These are phyloP conservation scores for Monoplex corrugatus DNA, from an alignment of 2,888 invertebrate species.

Conservation along the genomic window DNA sequence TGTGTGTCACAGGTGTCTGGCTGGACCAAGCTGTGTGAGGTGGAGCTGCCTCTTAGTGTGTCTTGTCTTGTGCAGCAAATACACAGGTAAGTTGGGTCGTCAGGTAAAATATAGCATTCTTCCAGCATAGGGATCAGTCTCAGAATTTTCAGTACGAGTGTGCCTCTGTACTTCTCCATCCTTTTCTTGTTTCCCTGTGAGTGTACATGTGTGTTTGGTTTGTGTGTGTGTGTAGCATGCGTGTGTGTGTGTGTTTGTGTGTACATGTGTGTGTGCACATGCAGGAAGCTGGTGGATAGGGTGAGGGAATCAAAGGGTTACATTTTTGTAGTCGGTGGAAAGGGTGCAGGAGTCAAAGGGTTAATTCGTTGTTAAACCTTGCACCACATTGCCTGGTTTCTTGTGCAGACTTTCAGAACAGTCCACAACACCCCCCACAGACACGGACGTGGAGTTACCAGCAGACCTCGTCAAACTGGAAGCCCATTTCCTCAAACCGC, in stretches of 20 bases:
- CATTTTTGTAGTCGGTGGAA: neutral
- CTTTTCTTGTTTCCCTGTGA: neutral
- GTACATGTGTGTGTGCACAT: too few species aligned
- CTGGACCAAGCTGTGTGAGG: slow-evolving; percentile 96
- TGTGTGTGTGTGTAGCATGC: neutral
- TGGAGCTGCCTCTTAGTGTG: slow-evolving; percentile 87
- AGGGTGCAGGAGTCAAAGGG: neutral
- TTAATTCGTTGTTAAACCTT: neutral
- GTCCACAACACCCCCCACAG: neutral
- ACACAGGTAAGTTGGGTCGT: neutral
- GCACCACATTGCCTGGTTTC: neutral
- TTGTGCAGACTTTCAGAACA: slow-evolving; percentile 30
- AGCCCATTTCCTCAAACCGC: slow-evolving; percentile 91
- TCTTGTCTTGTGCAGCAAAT: slow-evolving; percentile 80
- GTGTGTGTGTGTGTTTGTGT: slow-evolving; percentile 22
- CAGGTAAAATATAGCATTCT: too few species aligned
- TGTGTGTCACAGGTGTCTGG: slow-evolving; percentile 69
- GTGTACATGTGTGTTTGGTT: neutral
- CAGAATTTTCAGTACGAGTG: neutral
- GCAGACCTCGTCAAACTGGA: slow-evolving; percentile 90
- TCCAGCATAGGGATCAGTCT: too few species aligned
- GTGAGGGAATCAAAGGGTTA: neutral
- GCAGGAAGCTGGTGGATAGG: neutral
- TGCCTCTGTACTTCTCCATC: neutral
- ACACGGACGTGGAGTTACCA: slow-evolving; percentile 83